These are phyloP conservation scores for Mus musculus DNA, from an alignment of 2,113 vertebrate species.

Conservation along the genomic window DNA sequence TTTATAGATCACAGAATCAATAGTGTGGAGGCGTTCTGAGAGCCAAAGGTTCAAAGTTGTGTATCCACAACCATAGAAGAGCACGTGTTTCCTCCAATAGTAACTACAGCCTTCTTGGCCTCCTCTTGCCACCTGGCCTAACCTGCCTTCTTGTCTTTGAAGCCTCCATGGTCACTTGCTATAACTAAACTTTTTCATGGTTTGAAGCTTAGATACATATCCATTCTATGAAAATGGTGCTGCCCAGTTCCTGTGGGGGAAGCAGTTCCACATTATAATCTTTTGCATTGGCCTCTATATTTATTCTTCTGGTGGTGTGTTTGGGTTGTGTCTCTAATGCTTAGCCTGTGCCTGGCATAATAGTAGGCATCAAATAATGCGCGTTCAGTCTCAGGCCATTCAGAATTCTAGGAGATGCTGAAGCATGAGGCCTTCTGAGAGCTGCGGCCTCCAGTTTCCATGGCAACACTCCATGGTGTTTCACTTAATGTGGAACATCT, in stretches of 20 bases:
- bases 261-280: background rate
- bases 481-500: conserved; percentile 74
- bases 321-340: background rate
- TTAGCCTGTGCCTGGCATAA: background rate
- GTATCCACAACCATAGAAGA: background rate
- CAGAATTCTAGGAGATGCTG: background rate
- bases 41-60: background rate
- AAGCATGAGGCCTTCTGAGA: conserved; percentile 36
- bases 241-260: background rate
- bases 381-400: background rate
- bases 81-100: background rate
- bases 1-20: background rate
- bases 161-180: background rate
- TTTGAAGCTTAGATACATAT: background rate
- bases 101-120: fast-evolving
- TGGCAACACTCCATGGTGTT: conserved; percentile 63
- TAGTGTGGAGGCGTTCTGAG: background rate
- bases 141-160: background rate
- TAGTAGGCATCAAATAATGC: background rate
- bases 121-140: no score
- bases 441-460: conserved; percentile 43
- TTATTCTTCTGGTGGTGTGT: background rate
- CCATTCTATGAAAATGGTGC: background rate
- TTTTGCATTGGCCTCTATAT: background rate
- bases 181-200: background rate